Conservation (phyloP, 1,140 invertebrate species). For the Drosophila obscura region DNA sequence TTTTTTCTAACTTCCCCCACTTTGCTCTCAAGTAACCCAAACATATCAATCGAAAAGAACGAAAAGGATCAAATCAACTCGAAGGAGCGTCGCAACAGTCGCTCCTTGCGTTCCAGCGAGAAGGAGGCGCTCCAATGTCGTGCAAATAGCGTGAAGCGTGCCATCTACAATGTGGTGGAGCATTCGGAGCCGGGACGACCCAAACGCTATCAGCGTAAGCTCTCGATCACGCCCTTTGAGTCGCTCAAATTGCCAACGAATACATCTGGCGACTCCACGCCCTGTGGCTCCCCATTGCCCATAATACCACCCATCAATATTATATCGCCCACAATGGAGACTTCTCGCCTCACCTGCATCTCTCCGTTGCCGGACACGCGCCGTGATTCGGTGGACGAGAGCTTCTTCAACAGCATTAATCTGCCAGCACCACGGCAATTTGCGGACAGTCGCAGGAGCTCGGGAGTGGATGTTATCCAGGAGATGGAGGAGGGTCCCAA, state of each 20-base stretch:
- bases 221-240: conserved; percentile 78
- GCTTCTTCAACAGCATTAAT: conserved; percentile 84
- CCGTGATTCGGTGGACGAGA: conserved; percentile 87
- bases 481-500: conserved; percentile 75
- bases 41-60: conserved; percentile 80
- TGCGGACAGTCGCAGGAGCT: conserved; percentile 89
- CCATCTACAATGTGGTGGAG: conserved; percentile 92
- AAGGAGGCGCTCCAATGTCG: conserved; percentile 86
- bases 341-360: conserved; percentile 85
- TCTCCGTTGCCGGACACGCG: conserved; percentile 89
- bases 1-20: neutral
- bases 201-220: conserved; percentile 83
- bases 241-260: conserved; percentile 67
- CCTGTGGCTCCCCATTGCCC: conserved; percentile 87
- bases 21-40: conserved; percentile 58
- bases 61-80: conserved; percentile 82
- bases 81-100: conserved; percentile 78
- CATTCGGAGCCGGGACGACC: conserved; percentile 89
- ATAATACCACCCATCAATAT: conserved; percentile 84
- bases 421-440: conserved; percentile 90
- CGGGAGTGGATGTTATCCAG: conserved; percentile 85
- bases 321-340: conserved; percentile 81
- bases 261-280: conserved; percentile 85
- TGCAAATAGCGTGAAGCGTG: conserved; percentile 94
- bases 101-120: conserved; percentile 72